phyloP scores from a whole-genome alignment of 2,888 invertebrate genomes.

The Folsomia manolachei region DNA sequence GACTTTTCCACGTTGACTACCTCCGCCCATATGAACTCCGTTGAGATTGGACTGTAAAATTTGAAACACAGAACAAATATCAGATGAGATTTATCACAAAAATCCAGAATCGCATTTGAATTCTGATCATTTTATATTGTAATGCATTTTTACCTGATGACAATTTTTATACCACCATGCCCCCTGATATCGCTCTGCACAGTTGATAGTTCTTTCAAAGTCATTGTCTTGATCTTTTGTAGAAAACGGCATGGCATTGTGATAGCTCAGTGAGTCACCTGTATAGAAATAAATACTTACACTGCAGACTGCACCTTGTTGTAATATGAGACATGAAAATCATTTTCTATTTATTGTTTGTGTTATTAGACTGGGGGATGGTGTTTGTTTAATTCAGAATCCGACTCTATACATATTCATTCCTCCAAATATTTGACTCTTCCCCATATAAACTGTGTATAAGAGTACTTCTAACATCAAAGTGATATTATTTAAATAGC shows the following conservation, averaged over 20 bases:
- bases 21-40: conserved; percentile 50
- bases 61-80: neutral
- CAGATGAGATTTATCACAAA: neutral
- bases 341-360: no score
- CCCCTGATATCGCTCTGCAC: conserved; percentile 43
- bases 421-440: no score
- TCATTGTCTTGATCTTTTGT: conserved; percentile 48
- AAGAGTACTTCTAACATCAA: no score
- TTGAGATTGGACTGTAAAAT: conserved; percentile 51
- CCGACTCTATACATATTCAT: no score
- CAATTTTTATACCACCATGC: conserved; percentile 49
- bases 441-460: no score
- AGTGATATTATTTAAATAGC: no score
- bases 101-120: no score
- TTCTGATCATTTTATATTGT: neutral
- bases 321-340: no score
- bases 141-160: conserved; percentile 38
- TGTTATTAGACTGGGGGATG: no score
- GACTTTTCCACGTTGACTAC: conserved; percentile 47
- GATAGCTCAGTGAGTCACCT: conserved; percentile 47
- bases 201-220: conserved; percentile 35
- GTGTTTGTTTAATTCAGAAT: no score
- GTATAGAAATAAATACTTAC: no score
- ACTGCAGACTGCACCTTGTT: no score
- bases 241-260: conserved; percentile 46